Conservation (phyloP, 1,140 invertebrate species). For the Atopsyche davidsoni region DNA sequence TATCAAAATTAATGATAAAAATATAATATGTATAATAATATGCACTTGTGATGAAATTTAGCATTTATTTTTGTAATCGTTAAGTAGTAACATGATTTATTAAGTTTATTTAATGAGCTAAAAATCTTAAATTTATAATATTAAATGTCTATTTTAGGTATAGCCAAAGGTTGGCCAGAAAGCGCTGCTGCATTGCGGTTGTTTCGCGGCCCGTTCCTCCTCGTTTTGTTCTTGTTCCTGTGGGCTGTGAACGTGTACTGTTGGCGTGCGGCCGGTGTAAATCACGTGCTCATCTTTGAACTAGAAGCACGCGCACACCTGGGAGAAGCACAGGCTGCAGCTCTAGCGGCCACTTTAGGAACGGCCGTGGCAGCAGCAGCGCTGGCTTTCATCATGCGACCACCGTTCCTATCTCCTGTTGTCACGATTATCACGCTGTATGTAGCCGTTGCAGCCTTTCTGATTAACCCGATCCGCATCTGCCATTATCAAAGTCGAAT, state of each 20-base stretch:
- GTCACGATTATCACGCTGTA: constrained; percentile 83
- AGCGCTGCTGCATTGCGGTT: constrained; percentile 78
- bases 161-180: too few species aligned
- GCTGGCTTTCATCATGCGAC: constrained; percentile 73
- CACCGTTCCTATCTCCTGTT: constrained; percentile 81
- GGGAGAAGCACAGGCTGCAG: constrained; percentile 94
- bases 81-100: too few species aligned
- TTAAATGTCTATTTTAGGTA: too few species aligned
- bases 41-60: not conserved
- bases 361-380: constrained; percentile 89
- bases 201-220: constrained; percentile 87
- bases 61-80: constrained; percentile 1
- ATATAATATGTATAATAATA: not conserved
- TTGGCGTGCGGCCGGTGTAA: constrained; percentile 96
- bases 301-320: constrained; percentile 94
- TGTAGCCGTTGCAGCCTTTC: constrained; percentile 77
- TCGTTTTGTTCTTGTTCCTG: constrained; percentile 91
- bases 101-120: too few species aligned
- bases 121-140: too few species aligned
- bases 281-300: constrained; percentile 99
- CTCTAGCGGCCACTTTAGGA: constrained; percentile 89
- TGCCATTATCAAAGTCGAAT: constrained; percentile 86
- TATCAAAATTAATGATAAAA: constrained; percentile 1
- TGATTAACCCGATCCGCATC: constrained; percentile 89
- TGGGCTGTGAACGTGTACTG: constrained; percentile 98